phyloP scores from a whole-genome alignment of 2,888 invertebrate genomes.

The Brachypalpus laphriformis region DNA sequence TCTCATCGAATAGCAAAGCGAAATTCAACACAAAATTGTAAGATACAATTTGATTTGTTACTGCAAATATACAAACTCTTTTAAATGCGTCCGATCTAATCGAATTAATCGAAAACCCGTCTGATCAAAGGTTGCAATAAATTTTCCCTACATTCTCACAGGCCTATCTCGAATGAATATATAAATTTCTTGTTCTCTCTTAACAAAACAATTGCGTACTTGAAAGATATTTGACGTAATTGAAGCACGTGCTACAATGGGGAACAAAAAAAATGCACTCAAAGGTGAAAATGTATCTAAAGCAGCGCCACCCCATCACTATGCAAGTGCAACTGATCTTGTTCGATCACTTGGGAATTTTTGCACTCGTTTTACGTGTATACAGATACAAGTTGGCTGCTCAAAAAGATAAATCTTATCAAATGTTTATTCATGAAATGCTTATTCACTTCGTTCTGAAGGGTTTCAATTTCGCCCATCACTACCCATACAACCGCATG shows the following conservation, averaged over 20 bases:
- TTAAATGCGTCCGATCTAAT: too few relatives aligned
- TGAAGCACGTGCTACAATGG: slow-evolving; percentile 42
- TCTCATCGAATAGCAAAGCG: neutral
- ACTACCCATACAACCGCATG: neutral
- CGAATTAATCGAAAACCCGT: slow-evolving; percentile 20
- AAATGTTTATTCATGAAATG: slow-evolving; percentile 59
- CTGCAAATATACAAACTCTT: neutral
- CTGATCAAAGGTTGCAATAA: slow-evolving; percentile 33
- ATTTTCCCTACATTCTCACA: neutral
- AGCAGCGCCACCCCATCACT: neutral
- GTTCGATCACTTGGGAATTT: neutral
- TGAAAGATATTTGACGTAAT: slow-evolving; percentile 27
- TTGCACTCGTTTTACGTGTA: slow-evolving; percentile 5
- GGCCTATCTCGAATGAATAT: neutral
- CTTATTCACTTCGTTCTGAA: too few relatives aligned
- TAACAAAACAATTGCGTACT: neutral
- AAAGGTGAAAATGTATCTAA: neutral
- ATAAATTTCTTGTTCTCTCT: neutral
- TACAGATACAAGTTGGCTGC: neutral
- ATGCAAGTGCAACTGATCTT: neutral
- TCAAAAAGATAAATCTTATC: slow-evolving; percentile 67
- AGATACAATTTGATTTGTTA: slow-evolving; percentile 6
- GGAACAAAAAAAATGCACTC: neutral
- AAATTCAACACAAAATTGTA: neutral
- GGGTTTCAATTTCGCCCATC: neutral